Percentiles rank a stretch among this genome's conserved stretches.
Conservation (phyloP, 2,888 invertebrate species). For the Hedya salicella region DNA sequence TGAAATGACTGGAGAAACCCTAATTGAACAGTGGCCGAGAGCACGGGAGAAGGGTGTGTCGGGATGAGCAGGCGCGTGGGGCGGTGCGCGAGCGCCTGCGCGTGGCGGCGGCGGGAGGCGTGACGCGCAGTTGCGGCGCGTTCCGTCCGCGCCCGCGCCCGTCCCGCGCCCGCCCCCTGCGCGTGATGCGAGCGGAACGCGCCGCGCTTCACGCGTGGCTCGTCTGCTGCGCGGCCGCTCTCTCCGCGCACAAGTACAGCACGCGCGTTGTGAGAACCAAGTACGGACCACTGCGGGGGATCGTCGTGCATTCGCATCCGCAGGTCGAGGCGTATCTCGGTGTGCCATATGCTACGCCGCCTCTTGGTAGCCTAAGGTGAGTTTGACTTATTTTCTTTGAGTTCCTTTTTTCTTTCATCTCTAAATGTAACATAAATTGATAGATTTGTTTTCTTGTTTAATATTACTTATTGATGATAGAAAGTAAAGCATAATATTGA, state of each 20-base stretch:
- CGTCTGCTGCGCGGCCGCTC: constrained; percentile 82
- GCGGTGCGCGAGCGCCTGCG: constrained; percentile 60
- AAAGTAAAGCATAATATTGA: too few relatives aligned
- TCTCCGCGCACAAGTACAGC: constrained; percentile 90
- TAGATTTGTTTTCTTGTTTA: too few relatives aligned
- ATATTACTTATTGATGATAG: too few relatives aligned
- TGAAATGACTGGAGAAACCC: constrained; percentile 6
- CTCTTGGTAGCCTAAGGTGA: constrained; percentile 94
- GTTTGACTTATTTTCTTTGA: constrained; percentile 42
- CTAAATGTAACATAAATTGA: too few relatives aligned
- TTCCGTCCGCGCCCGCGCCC: constrained; percentile 62
- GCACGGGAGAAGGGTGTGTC: constrained; percentile 67
- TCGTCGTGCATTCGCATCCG: constrained; percentile 92
- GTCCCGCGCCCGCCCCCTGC: constrained; percentile 62
- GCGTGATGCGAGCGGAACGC: constrained; percentile 81
- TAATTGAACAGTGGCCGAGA: constrained; percentile 65
- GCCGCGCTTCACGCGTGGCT: constrained; percentile 85
- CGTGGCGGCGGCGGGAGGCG: constrained; percentile 54
- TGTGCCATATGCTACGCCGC: constrained; percentile 97
- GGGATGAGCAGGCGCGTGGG: constrained; percentile 64
- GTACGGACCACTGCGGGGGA: constrained; percentile 94
- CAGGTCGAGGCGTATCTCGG: constrained; percentile 96
- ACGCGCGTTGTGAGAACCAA: constrained; percentile 94
- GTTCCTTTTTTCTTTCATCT: too few relatives aligned
- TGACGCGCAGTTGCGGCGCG: constrained; percentile 58